Conservation (phyloP, 2,113 vertebrate genomes). For the Lophochroa leadbeateri region DNA sequence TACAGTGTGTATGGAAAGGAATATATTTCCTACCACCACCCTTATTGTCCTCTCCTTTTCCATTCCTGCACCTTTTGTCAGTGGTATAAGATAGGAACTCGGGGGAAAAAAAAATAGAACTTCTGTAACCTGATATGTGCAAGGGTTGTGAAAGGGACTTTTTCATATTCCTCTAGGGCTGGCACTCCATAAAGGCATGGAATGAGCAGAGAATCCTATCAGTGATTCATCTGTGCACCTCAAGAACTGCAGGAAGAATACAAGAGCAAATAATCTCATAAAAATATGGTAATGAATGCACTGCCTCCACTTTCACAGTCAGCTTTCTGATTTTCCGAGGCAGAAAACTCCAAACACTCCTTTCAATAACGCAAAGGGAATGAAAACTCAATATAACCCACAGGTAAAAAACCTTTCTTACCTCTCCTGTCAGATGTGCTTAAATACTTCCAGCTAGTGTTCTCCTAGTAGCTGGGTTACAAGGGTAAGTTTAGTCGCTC, state of each 20-base stretch:
- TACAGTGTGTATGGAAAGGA: not conserved
- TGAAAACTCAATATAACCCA: not conserved
- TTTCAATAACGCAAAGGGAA: not conserved
- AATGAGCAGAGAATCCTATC: not conserved
- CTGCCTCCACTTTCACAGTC: not conserved
- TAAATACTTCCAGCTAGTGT: not conserved
- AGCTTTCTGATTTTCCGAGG: not conserved
- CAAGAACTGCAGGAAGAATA: not conserved
- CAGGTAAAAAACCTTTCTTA: not conserved
- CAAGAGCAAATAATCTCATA: not conserved
- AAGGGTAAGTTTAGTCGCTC: not conserved
- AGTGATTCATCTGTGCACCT: not conserved
- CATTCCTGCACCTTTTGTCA: not conserved
- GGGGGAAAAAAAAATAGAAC: not conserved
- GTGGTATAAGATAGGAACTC: not conserved
- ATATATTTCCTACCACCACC: not conserved
- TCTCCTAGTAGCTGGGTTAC: not conserved
- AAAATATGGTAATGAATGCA: constrained; percentile 5
- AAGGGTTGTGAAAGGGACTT: not conserved
- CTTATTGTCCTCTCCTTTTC: not conserved
- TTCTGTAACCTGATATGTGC: not conserved
- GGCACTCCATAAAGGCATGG: not conserved
- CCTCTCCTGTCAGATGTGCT: not conserved
- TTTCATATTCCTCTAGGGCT: not conserved
- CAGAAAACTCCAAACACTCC: not conserved